Percentiles rank a stretch among this genome's conserved stretches.
Evolutionary conservation across 2,888 invertebrate species (phyloP).

Genomic region (Bimastos eiseni): DNA sequence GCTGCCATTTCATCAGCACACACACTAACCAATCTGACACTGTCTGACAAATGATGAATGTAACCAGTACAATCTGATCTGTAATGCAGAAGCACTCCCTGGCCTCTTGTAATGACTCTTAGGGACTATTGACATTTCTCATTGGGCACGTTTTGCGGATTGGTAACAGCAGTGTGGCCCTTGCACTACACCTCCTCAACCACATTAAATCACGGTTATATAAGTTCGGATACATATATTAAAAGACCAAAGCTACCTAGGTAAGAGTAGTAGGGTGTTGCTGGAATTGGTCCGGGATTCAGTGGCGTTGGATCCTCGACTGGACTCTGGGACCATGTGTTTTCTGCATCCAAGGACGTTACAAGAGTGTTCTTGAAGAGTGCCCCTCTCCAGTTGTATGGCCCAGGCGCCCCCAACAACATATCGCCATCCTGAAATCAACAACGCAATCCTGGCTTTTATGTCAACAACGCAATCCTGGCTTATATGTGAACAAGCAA

Average conservation of each 20-base stretch:
- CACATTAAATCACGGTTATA: no score
- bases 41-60: no score
- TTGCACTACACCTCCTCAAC: no score
- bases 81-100: no score
- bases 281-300: slow-evolving; percentile 27
- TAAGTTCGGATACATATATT: background rate
- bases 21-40: no score
- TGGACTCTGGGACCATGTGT: slow-evolving; percentile 31
- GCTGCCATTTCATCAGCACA: no score
- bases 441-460: background rate
- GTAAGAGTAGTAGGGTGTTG: slow-evolving; percentile 35
- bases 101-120: no score
- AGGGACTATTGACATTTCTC: no score
- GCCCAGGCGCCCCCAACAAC: slow-evolving; percentile 87
- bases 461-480: background rate
- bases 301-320: slow-evolving; percentile 22
- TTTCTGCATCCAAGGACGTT: background rate
- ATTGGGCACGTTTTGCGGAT: no score
- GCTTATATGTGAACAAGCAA: no score
- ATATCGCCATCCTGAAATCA: slow-evolving; percentile 71
- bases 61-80: no score
- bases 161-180: no score
- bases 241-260: slow-evolving; percentile 27
- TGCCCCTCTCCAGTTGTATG: slow-evolving; percentile 84
- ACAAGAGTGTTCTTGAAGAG: slow-evolving; percentile 37